These are phyloP conservation scores for Mastomys natalensis DNA, from an alignment of 2,113 vertebrate genomes.

Conservation along the genomic window DNA sequence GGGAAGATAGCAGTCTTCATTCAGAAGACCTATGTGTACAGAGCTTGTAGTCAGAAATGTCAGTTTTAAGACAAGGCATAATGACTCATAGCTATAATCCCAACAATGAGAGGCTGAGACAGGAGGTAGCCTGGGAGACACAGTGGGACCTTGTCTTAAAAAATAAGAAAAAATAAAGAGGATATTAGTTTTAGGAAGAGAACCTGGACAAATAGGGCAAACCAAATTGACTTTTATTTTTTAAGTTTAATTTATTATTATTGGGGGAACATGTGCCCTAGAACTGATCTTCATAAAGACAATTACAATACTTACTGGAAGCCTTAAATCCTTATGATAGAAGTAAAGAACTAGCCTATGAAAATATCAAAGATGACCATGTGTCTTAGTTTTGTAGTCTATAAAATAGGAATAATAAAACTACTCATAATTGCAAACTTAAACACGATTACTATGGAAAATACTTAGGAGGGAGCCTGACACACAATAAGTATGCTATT, in stretches of 20 bases:
- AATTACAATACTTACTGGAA: background rate
- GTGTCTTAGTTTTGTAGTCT: conserved; percentile 40
- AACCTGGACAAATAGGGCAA: background rate
- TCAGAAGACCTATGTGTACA: background rate
- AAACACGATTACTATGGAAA: conserved; percentile 20
- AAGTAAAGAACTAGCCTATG: background rate
- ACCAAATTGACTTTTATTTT: background rate
- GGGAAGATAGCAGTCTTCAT: conserved; percentile 20
- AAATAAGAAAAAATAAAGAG: background rate
- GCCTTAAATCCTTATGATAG: background rate
- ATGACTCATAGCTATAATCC: background rate
- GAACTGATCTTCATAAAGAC: background rate
- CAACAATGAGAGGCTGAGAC: background rate
- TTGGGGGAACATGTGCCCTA: background rate
- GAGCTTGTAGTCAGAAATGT: background rate
- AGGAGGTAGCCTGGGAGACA: background rate
- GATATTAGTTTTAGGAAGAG: background rate
- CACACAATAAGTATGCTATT: background rate
- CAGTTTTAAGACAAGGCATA: background rate
- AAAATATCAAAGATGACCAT: background rate
- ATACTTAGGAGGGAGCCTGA: background rate
- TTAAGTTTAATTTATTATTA: background rate
- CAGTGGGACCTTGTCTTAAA: background rate
- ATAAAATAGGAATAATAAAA: background rate
- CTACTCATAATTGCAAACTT: background rate